These are phyloP conservation scores for Drosophila orosa DNA, from an alignment of 1,140 invertebrate species.

Conservation along the genomic window DNA sequence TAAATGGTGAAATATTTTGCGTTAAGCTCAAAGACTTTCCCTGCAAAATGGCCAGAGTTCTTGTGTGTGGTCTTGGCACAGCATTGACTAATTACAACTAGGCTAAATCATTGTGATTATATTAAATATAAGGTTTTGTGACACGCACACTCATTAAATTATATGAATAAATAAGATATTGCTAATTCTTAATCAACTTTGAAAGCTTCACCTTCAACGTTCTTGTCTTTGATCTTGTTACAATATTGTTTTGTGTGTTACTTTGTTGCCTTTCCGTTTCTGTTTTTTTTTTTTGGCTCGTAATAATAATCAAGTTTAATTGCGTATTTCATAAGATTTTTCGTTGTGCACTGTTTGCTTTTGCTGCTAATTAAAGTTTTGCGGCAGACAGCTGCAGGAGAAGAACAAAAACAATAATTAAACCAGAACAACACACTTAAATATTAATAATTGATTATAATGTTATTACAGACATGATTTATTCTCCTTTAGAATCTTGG, in stretches of 20 bases:
- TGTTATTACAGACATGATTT: conserved; percentile 72
- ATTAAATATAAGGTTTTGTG: too few species aligned
- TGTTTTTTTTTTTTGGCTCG: conserved; percentile 17
- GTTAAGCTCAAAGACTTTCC: conserved; percentile 41
- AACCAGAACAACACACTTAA: conserved; percentile 66
- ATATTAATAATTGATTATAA: conserved; percentile 79
- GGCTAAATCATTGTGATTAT: background rate
- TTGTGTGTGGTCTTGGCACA: background rate
- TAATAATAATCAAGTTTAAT: conserved; percentile 64
- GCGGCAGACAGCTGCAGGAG: conserved; percentile 10
- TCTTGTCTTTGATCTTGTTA: conserved; percentile 48
- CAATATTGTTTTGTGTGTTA: conserved; percentile 11
- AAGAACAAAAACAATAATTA: conserved; percentile 43
- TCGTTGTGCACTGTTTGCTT: conserved; percentile 74
- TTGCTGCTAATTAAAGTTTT: conserved; percentile 73
- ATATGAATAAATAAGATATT: background rate
- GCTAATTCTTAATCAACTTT: background rate
- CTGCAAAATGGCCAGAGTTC: conserved; percentile 20
- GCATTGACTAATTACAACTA: background rate
- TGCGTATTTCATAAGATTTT: conserved; percentile 73
- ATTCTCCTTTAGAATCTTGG: conserved; percentile 73
- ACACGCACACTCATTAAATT: background rate
- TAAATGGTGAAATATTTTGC: conserved; percentile 36
- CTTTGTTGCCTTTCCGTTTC: conserved; percentile 5
- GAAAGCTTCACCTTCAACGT: conserved; percentile 4